Evolutionary conservation across 2,797 vertebrate genomes (phyloP).

Genomic region (Brotula barbata): DNA sequence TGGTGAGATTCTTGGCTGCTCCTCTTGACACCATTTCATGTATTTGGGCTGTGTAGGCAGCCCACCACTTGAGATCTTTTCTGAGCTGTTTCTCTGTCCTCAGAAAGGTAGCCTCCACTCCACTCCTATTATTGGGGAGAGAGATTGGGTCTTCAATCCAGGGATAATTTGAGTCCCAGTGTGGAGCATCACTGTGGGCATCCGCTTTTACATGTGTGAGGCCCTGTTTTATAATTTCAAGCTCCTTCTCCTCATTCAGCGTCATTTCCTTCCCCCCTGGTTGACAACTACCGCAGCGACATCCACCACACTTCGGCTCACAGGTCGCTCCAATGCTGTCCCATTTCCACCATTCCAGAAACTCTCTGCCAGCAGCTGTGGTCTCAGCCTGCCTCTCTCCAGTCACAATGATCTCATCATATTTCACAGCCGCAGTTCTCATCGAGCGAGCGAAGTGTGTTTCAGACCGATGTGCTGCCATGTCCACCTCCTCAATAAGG

Average conservation of each 20-base stretch:
- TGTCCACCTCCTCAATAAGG: not conserved
- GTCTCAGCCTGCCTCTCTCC: not conserved
- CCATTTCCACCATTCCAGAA: slow-evolving; percentile 35
- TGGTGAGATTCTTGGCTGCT: too few species aligned
- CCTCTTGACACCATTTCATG: too few species aligned
- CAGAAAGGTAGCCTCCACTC: slow-evolving; percentile 1
- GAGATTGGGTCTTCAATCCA: slow-evolving; percentile 19
- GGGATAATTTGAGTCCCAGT: slow-evolving; percentile 22
- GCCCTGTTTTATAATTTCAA: slow-evolving; percentile 10
- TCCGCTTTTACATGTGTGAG: slow-evolving; percentile 14
- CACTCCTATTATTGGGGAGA: slow-evolving; percentile 18
- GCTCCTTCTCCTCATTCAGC: slow-evolving; percentile 20
- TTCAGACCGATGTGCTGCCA: not conserved
- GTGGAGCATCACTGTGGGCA: slow-evolving; percentile 13
- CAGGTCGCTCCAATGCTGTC: slow-evolving; percentile 5
- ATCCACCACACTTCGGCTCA: slow-evolving; percentile 10
- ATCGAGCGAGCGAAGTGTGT: slow-evolving; percentile 12
- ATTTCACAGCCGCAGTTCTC: not conserved
- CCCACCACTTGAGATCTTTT: too few species aligned
- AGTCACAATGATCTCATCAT: not conserved
- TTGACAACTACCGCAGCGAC: slow-evolving; percentile 18
- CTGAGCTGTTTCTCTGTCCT: too few species aligned
- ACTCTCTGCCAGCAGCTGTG: not conserved
- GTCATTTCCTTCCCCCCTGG: slow-evolving; percentile 27
- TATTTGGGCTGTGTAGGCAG: too few species aligned